Base-by-base conservation (phyloP, 2,797 vertebrate genomes). In the Brachyrhaphis roseni region DNA sequence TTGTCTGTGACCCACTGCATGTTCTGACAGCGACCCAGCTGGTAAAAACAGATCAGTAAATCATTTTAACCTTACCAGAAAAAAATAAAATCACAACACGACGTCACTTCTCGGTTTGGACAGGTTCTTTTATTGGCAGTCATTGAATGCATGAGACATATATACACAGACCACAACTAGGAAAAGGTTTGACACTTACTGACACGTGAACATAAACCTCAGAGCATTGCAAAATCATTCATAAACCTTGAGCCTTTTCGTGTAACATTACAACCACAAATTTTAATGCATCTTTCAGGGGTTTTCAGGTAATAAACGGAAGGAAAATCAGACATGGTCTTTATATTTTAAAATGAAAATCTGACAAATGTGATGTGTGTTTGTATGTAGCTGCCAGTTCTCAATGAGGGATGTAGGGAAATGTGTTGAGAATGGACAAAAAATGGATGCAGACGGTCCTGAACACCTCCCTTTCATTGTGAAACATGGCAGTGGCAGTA, bases 41-140 rank as follows among this genome's bases (percentile, higher is more conserved):
- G 73, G 78, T 77, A 43, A 34, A 20, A 66, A 39, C 39, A n/a
- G 16, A 64, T 77, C n/a, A 41, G 6, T 15, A 6, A 20, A 36
- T 28, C 57, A 13, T 64, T 46, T 81, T 59, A 46, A 31, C 3
- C 13, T 64, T 20, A 34, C 59, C 55, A 34, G 68, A 20, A 78
- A 84, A 82, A 57, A 82, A 12, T 45, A 78, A 23, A 26, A 53
- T 26, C 23, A 26, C 82, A 82, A 85, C 8, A 45, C 76, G 23
- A 82, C 64, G 0, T 31, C 34, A 83, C 39, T 31, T 75, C 64
- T 88, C 18, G 31, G 74, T 84, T 88, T 83, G 70, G 66, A 82
- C 79, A 1, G 8, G 57, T 80, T 86, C 7, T 87, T 95, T 95
- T 91, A 94, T 94, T 95, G 92, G 91, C 91, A 92, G 92, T 93